These are phyloP conservation scores for Parus major DNA, from an alignment of 2,113 vertebrate genomes.

Conservation along the genomic window DNA sequence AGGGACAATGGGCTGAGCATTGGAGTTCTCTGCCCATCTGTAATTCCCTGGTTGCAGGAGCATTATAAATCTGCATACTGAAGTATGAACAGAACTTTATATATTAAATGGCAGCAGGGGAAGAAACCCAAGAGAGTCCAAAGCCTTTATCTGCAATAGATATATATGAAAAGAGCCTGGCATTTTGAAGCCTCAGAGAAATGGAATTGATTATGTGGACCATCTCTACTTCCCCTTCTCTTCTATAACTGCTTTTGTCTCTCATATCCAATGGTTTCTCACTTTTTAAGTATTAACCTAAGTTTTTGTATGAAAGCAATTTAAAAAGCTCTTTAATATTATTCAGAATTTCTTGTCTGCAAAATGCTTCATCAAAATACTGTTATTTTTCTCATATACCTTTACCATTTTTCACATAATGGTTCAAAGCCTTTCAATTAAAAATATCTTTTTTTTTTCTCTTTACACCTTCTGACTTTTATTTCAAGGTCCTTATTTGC, in stretches of 20 bases:
- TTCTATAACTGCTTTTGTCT: not conserved
- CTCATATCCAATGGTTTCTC: not conserved
- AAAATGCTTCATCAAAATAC: not conserved
- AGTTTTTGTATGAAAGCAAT: not conserved
- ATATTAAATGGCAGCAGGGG: not conserved
- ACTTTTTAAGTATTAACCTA: not conserved
- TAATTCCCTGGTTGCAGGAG: not conserved
- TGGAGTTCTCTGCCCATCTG: not conserved
- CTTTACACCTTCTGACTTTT: not conserved
- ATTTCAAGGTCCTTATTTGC: conserved; percentile 5
- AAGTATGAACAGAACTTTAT: not conserved
- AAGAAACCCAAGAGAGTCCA: not conserved
- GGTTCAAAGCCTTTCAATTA: not conserved
- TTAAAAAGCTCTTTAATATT: not conserved
- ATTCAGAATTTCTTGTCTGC: not conserved
- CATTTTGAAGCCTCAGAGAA: conserved; percentile 28
- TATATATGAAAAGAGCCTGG: not conserved
- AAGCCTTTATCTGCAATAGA: conserved; percentile 9
- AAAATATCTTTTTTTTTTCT: not conserved
- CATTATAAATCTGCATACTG: not conserved
- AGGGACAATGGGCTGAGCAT: not conserved
- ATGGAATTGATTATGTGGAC: not conserved
- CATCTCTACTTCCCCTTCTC: not conserved
- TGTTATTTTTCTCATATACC: not conserved
- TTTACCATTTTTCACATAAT: not conserved